These are phyloP conservation scores for Cyprinus carpio DNA, from an alignment of 2,113 vertebrate genomes.

Conservation along the genomic window DNA sequence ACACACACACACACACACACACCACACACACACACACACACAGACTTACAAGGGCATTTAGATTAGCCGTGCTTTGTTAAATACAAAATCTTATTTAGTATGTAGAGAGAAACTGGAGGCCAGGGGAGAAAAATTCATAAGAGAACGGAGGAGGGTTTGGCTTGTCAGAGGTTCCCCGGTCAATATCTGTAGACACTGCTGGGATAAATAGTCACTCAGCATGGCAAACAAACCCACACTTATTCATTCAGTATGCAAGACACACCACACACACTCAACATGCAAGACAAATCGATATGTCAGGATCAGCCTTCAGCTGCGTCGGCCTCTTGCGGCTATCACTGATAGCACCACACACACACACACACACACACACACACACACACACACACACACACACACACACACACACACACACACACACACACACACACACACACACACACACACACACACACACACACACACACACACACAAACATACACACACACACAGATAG, in stretches of 20 bases:
- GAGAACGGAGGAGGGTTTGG: neutral
- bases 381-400: neutral
- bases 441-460: neutral
- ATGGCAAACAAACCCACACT: constrained; percentile 15
- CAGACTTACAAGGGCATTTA: neutral
- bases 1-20: constrained; percentile 30
- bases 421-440: neutral
- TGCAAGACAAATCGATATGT: constrained; percentile 26
- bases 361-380: too few relatives aligned
- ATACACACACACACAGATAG: too few relatives aligned
- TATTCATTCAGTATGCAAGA: constrained; percentile 25
- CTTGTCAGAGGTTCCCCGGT: neutral
- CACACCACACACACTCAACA: constrained; percentile 14
- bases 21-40: constrained; percentile 21
- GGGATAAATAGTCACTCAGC: constrained; percentile 32
- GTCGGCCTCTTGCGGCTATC: neutral
- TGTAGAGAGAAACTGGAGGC: constrained; percentile 11
- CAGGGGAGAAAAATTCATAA: constrained; percentile 1
- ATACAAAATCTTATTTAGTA: constrained; percentile 3
- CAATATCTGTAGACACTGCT: constrained; percentile 30
- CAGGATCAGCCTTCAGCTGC: constrained; percentile 7
- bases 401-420: neutral
- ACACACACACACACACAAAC: too few relatives aligned
- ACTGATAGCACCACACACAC: neutral
- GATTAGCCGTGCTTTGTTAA: constrained; percentile 9